phyloP scores from a whole-genome alignment of 2,797 vertebrate genomes.

The Sebastes elongatus region DNA sequence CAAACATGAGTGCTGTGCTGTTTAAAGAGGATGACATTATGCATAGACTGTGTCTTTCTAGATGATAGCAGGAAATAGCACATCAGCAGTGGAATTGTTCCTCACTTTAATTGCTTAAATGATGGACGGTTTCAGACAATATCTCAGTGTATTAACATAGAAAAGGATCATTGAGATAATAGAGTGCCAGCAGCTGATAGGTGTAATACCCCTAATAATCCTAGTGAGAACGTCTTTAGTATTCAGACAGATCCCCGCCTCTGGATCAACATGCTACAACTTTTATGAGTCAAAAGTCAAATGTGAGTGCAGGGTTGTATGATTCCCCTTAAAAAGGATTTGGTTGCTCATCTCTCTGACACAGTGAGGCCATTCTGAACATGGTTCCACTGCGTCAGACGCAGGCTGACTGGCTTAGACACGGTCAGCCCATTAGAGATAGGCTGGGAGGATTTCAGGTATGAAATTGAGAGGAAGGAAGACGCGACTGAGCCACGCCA shows the following conservation, averaged over 20 bases:
- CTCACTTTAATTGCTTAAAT: constrained; percentile 5
- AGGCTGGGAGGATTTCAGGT: constrained; percentile 65
- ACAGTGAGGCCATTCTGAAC: constrained; percentile 63
- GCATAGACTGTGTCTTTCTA: background rate
- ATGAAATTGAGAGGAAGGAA: constrained; percentile 74
- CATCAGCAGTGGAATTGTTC: background rate
- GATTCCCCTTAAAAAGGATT: constrained; percentile 59
- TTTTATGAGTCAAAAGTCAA: constrained; percentile 44
- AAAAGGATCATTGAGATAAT: constrained; percentile 33
- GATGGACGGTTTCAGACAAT: constrained; percentile 5
- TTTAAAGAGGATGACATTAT: background rate
- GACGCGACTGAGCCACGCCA: constrained; percentile 48
- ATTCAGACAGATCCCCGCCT: constrained; percentile 5
- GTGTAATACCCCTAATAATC: constrained; percentile 28
- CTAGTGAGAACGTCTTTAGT: background rate
- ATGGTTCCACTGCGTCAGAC: constrained; percentile 63
- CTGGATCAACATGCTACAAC: constrained; percentile 14
- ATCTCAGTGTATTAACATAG: constrained; percentile 17
- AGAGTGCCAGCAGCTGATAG: constrained; percentile 17
- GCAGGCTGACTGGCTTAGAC: constrained; percentile 67
- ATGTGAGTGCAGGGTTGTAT: constrained; percentile 22
- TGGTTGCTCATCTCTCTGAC: constrained; percentile 57
- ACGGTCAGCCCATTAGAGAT: constrained; percentile 70
- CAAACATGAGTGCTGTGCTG: background rate
- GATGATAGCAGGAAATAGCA: background rate